These are phyloP conservation scores for Cygnus atratus DNA, from an alignment of 2,113 vertebrate genomes.

Conservation along the genomic window DNA sequence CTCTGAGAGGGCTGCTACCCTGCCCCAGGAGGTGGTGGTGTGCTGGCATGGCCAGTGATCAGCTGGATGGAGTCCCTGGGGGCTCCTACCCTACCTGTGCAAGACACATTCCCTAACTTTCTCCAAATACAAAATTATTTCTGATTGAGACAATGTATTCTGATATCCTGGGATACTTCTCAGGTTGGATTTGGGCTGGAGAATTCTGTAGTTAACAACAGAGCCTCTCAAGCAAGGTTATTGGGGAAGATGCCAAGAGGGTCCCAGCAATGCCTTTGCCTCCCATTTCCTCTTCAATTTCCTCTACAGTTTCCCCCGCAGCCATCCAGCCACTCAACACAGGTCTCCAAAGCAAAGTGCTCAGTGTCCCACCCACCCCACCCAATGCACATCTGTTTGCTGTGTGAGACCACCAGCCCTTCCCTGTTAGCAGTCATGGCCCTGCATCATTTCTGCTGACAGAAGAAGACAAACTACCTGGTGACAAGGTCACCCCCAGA, in stretches of 20 bases:
- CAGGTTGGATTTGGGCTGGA: neutral
- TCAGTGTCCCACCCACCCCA: neutral
- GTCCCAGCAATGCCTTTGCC: neutral
- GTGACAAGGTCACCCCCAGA: neutral
- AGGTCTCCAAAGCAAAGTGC: neutral
- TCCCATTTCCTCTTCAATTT: neutral
- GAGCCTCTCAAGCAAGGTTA: neutral
- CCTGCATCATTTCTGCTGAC: neutral
- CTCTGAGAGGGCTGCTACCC: neutral
- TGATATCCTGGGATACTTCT: neutral
- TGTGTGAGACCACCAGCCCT: neutral
- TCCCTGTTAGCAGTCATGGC: neutral
- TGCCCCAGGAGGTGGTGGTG: neutral
- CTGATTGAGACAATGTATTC: neutral
- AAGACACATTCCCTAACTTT: neutral
- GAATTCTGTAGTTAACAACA: neutral
- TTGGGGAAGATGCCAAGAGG: neutral
- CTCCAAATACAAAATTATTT: neutral
- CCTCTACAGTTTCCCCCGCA: neutral
- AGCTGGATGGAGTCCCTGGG: neutral
- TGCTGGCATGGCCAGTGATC: neutral
- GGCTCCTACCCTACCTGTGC: neutral
- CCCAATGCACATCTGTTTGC: neutral
- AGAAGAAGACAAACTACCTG: neutral
- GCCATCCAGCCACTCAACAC: neutral